These are phyloP conservation scores for Alouatta palliata DNA, from an alignment of 2,113 vertebrate species.

Conservation along the genomic window DNA sequence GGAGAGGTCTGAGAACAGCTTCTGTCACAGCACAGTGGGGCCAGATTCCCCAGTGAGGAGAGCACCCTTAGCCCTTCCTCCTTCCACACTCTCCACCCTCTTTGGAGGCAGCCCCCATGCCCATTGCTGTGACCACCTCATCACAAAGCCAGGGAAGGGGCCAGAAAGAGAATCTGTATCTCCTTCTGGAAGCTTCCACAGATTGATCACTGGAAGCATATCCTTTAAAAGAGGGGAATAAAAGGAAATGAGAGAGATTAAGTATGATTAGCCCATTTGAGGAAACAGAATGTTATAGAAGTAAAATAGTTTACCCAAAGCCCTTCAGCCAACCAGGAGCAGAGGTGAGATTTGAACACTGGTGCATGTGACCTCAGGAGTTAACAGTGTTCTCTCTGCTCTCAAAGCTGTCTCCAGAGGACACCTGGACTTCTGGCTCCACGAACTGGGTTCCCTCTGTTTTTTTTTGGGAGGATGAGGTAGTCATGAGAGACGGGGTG, in stretches of 20 bases:
- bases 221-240: not conserved
- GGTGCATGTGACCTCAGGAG: not conserved
- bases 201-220: not conserved
- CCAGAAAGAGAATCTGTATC: not conserved
- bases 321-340: not conserved
- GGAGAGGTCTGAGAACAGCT: not conserved
- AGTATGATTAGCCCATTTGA: not conserved
- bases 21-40: not conserved
- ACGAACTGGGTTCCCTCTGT: not conserved
- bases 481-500: constrained; percentile 4
- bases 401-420: not conserved
- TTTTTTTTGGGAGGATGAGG: constrained; percentile 43
- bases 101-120: no score
- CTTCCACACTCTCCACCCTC: not conserved
- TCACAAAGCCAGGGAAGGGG: not conserved
- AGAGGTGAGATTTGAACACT: not conserved
- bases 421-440: not conserved
- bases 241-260: not conserved
- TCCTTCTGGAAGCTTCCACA: constrained; percentile 21
- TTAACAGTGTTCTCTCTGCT: not conserved
- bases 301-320: not conserved
- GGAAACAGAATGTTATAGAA: not conserved
- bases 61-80: not conserved
- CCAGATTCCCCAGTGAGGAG: not conserved
- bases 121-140: not conserved